Evolutionary conservation across 2,888 invertebrate species (phyloP), one percentile per base, ranked within the genome.

Genomic region (Salpingus planirostris): DNA sequence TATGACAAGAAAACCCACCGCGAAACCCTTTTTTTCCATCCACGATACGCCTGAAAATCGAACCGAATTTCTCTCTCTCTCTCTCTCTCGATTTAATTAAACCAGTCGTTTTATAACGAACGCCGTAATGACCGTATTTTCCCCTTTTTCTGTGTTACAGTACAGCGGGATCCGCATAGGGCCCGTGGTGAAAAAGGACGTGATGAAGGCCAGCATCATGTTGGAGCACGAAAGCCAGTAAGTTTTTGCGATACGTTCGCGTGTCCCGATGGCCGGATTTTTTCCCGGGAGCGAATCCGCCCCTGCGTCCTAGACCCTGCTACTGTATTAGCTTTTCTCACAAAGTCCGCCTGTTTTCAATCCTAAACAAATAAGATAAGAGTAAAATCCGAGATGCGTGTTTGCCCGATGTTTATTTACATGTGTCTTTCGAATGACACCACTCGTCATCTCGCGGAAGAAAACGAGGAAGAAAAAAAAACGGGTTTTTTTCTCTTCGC

Each of bases 141-240:
- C n/a, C n/a, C n/a, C n/a, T n/a, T n/a, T 29, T 24, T 42, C 34
- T 46, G 55, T 53, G 46, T 76, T 78, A 22, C 76, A 93, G 91
- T 96, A 95, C 66, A 86, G 92, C 25, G 93, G 93, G 33, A 96
- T 99, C 60, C 86, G 96, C 55, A 98, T 99, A 68, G 98, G 98
- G 8, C 98, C 98, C 15, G 96, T 99, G 31, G 98, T 97, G 52
- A 97, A 93, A 67, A 89, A 90, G 61, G 98, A 99, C 68, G 95
- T 99, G 24, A 97, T 97, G 91, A 96, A 92, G 62, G 96, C 97
- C 11, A 96, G 97, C n/a, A 91, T 89, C 46, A 99, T 99, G 98
- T 69, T 98, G 70, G 97, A 98, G 62, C 95, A 96, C 66, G 96
- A 97, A 59, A 80, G 86, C 37, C 89, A 91, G 78, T 92, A 65